These are phyloP conservation scores for Liposcelis brunnea DNA, from an alignment of 2,888 invertebrate genomes.

Conservation along the genomic window DNA sequence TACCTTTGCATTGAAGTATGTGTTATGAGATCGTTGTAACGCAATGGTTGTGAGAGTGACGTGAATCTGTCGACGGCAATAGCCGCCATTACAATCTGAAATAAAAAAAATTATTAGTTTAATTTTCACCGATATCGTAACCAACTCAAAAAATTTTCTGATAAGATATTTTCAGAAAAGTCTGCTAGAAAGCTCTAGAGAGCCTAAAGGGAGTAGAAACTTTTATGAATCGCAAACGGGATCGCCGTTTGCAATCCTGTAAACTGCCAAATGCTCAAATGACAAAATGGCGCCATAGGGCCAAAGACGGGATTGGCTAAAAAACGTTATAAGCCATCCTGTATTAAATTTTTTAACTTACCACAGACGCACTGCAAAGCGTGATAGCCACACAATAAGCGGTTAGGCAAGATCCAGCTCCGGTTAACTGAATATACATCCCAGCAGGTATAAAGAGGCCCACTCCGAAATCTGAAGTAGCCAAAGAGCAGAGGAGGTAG, in stretches of 20 bases:
- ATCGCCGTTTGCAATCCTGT: no score
- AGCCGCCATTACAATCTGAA: slow-evolving; percentile 35
- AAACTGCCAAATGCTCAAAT: no score
- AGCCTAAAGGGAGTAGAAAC: no score
- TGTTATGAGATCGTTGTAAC: slow-evolving; percentile 44
- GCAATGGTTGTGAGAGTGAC: slow-evolving; percentile 39
- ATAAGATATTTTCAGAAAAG: no score
- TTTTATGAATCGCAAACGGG: no score
- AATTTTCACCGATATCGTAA: neutral
- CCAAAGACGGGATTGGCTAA: no score
- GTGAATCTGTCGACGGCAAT: slow-evolving; percentile 44
- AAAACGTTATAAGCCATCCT: no score
- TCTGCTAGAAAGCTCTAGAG: no score
- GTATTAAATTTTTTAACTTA: neutral
- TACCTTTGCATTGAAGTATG: slow-evolving; percentile 38
- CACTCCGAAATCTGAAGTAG: slow-evolving; percentile 39
- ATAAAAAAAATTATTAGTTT: slow-evolving; percentile 6
- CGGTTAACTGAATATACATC: slow-evolving; percentile 36
- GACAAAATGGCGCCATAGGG: no score
- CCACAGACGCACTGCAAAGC: slow-evolving; percentile 35
- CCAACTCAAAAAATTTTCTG: no score
- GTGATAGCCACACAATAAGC: slow-evolving; percentile 39
- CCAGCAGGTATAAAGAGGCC: slow-evolving; percentile 41
- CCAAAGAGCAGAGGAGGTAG: slow-evolving; percentile 39
- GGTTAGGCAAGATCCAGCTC: slow-evolving; percentile 31